A percentile compares a stretch with the other conserved stretches of the same genome.
phyloP scores from a whole-genome alignment of 2,113 vertebrate species.

The Desmodus rotundus region DNA sequence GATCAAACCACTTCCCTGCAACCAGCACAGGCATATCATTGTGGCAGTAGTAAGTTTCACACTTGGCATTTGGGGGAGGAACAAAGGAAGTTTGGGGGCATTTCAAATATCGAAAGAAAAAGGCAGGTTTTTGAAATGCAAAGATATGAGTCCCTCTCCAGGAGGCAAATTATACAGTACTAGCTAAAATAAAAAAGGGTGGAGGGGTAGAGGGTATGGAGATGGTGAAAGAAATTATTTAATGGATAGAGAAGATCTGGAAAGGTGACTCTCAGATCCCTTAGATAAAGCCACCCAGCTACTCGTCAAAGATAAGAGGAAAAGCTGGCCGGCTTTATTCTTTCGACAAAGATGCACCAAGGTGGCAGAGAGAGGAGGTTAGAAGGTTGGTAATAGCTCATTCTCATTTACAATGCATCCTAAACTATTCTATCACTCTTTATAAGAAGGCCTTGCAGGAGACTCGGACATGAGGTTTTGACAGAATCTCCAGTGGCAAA shows the following conservation, averaged over 20 bases:
- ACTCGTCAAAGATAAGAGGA: conserved; percentile 20
- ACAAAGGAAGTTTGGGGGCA: conserved; percentile 55
- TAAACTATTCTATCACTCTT: not conserved
- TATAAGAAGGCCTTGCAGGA: conserved; percentile 25
- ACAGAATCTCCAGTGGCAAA: not conserved
- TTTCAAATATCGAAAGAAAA: conserved; percentile 55
- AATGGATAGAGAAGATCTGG: conserved; percentile 41
- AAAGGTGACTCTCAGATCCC: conserved; percentile 25
- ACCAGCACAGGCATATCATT: not conserved
- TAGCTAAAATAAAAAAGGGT: not conserved
- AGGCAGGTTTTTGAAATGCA: conserved; percentile 65
- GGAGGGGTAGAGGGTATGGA: not conserved
- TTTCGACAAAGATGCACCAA: conserved; percentile 13
- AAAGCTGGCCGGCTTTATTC: conserved; percentile 9
- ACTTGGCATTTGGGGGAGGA: conserved; percentile 35
- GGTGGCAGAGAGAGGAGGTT: not conserved
- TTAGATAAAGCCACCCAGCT: conserved; percentile 45
- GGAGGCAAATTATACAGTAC: conserved; percentile 41
- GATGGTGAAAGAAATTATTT: conserved; percentile 31
- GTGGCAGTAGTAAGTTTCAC: conserved; percentile 9
- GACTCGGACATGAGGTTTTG: not conserved
- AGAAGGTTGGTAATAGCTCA: not conserved
- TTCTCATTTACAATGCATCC: not conserved
- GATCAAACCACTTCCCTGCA: not conserved
- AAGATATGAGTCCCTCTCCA: conserved; percentile 49